These are phyloP conservation scores for Athetis lepigone DNA, from an alignment of 2,888 invertebrate species.

Conservation along the genomic window DNA sequence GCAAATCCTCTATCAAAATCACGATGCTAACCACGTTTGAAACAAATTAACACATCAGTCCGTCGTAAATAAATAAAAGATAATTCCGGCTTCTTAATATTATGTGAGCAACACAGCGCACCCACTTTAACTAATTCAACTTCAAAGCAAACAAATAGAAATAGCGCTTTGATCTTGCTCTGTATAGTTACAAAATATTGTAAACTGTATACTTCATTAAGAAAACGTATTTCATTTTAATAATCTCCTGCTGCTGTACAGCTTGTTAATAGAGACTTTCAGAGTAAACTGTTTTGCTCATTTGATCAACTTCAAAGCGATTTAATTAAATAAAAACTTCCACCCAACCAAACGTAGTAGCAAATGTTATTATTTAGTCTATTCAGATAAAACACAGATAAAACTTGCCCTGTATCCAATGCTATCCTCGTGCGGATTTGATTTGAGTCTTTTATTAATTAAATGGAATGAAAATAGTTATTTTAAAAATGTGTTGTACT, in stretches of 20 bases:
- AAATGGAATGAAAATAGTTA: too few species aligned
- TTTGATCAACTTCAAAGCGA: constrained; percentile 20
- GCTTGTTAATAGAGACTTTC: constrained; percentile 55
- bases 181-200: constrained; percentile 77
- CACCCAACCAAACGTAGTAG: not conserved
- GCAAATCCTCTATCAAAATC: constrained; percentile 3
- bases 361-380: not conserved
- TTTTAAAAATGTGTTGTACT: too few species aligned
- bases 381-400: not conserved
- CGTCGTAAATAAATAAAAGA: constrained; percentile 33
- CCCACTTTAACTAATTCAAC: constrained; percentile 61
- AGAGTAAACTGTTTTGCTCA: constrained; percentile 22
- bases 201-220: constrained; percentile 59
- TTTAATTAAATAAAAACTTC: constrained; percentile 6
- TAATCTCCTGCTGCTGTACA: constrained; percentile 61
- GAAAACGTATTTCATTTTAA: constrained; percentile 77
- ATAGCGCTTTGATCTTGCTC: constrained; percentile 80
- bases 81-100: constrained; percentile 25
- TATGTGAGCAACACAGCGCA: constrained; percentile 31
- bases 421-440: not conserved
- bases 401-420: too few species aligned
- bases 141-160: constrained; percentile 80
- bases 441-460: too few species aligned
- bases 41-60: constrained; percentile 28
- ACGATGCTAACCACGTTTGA: constrained; percentile 8